Evolutionary conservation across 2,797 vertebrate genomes (phyloP).

Genomic region (Melanogrammus aeglefinus): DNA sequence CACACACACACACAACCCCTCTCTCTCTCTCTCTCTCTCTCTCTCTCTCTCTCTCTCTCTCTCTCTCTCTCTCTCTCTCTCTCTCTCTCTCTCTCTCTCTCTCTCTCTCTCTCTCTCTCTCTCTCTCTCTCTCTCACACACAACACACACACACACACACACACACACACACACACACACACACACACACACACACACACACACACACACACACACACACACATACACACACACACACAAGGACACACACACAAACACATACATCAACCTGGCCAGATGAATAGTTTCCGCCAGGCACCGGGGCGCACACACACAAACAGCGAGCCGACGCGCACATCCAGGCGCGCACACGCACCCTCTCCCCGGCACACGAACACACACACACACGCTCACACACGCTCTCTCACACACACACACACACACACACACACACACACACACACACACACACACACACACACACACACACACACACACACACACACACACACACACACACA

Average conservation of each 20-base stretch:
- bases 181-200: slow-evolving; percentile 29
- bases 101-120: too few species aligned
- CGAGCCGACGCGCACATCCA: not conserved
- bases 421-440: slow-evolving; percentile 8
- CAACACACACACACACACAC: too few species aligned
- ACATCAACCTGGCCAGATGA: not conserved
- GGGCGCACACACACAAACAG: not conserved
- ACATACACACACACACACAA: not conserved
- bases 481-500: slow-evolving; percentile 4
- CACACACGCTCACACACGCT: not conserved
- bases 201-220: not conserved
- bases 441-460: slow-evolving; percentile 1
- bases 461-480: not conserved
- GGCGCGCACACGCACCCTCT: too few species aligned
- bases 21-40: too few species aligned
- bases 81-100: too few species aligned
- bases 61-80: too few species aligned
- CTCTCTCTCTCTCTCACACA: too few species aligned
- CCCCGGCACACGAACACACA: not conserved
- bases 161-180: not conserved
- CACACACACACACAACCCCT: too few species aligned
- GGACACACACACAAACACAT: not conserved
- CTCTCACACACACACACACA: not conserved
- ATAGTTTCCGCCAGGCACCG: too few species aligned
- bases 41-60: too few species aligned